A percentile compares a stretch with the other conserved stretches of the same genome.
These are phyloP conservation scores for Thalassoma bifasciatum DNA, from an alignment of 2,113 vertebrate species.

Conservation along the genomic window DNA sequence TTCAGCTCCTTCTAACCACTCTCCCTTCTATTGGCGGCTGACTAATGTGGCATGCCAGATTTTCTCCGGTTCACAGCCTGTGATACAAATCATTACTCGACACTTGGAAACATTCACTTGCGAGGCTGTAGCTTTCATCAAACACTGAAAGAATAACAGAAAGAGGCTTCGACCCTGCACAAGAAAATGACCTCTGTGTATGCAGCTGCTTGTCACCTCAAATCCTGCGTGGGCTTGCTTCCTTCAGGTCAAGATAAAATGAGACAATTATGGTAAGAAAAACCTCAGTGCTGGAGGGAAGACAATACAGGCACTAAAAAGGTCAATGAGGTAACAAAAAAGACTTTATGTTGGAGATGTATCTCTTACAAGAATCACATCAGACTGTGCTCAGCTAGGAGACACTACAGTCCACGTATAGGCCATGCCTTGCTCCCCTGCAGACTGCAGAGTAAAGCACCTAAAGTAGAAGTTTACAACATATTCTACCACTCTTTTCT, in stretches of 20 bases:
- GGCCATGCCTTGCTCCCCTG: too few species aligned
- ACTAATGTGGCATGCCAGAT: conserved; percentile 55
- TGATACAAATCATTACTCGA: conserved; percentile 68
- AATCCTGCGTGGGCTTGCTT: conserved; percentile 39
- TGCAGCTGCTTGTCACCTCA: conserved; percentile 73
- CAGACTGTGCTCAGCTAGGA: conserved; percentile 9
- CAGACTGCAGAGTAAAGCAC: too few species aligned
- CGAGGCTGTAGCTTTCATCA: conserved; percentile 38
- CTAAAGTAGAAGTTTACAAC: too few species aligned
- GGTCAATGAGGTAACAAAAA: conserved; percentile 40
- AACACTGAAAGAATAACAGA: conserved; percentile 44
- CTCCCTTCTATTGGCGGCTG: conserved; percentile 29
- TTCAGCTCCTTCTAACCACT: conserved; percentile 4
- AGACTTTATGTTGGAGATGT: conserved; percentile 9
- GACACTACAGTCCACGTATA: too few species aligned
- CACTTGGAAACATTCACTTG: conserved; percentile 54
- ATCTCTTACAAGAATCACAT: conserved; percentile 21
- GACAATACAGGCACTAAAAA: conserved; percentile 14
- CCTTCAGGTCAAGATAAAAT: conserved; percentile 41
- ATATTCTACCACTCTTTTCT: too few species aligned
- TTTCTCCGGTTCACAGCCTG: conserved; percentile 60
- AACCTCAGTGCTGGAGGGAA: conserved; percentile 20
- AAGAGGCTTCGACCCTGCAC: conserved; percentile 41
- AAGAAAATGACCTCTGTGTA: conserved; percentile 55
- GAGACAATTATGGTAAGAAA: conserved; percentile 39